These are phyloP conservation scores for Caenorhabditis sp. DNA, from an alignment of 2,888 invertebrate species.

Conservation along the genomic window DNA sequence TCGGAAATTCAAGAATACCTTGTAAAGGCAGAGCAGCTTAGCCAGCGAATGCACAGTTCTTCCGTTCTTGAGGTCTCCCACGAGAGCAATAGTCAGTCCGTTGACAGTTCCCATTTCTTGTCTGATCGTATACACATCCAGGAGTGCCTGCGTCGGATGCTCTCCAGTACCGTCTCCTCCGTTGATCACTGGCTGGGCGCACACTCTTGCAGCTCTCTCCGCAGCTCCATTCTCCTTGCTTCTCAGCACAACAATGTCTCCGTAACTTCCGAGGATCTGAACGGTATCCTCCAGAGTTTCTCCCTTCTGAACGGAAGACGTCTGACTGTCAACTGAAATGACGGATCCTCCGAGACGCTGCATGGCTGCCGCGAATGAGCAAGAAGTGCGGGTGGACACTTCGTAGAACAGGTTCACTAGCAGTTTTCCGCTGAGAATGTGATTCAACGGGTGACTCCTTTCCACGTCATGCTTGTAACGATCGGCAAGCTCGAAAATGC, in stretches of 20 bases:
- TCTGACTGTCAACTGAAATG: constrained; percentile 86
- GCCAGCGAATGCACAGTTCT: constrained; percentile 98
- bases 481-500: constrained; percentile 94
- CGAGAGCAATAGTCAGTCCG: constrained; percentile 95
- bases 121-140: constrained; percentile 97
- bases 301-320: constrained; percentile 94
- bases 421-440: constrained; percentile 91
- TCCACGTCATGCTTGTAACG: constrained; percentile 87
- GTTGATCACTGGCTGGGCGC: constrained; percentile 85
- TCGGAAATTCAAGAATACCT: constrained; percentile 78
- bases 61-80: constrained; percentile 97
- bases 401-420: constrained; percentile 98
- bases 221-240: constrained; percentile 95
- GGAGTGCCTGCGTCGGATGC: constrained; percentile 92
- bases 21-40: constrained; percentile 91
- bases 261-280: constrained; percentile 82
- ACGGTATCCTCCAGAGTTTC: constrained; percentile 88
- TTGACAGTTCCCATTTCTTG: constrained; percentile 99
- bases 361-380: constrained; percentile 97
- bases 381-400: constrained; percentile 94
- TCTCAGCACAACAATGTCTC: constrained; percentile 89
- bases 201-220: constrained; percentile 79
- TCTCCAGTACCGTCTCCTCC: constrained; percentile 98
- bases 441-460: constrained; percentile 89
- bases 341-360: constrained; percentile 94